Conservation (phyloP, 2,113 vertebrate genomes). For the Sturnus vulgaris region DNA sequence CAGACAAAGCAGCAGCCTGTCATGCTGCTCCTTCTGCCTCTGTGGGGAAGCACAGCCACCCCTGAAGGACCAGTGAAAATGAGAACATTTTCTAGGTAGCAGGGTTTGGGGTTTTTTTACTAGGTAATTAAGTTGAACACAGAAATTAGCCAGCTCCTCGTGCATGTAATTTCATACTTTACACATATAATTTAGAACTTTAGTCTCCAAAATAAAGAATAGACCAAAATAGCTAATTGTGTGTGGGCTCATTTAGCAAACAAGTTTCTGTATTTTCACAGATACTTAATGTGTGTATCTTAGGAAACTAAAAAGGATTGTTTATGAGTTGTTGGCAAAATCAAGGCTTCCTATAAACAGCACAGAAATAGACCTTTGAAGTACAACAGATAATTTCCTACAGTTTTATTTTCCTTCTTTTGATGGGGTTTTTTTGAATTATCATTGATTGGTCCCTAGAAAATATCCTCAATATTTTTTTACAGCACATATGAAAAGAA, state of each 20-base stretch:
- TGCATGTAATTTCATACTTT: neutral
- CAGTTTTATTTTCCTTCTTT: neutral
- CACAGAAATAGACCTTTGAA: neutral
- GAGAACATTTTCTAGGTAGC: neutral
- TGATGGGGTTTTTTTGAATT: neutral
- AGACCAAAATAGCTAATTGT: neutral
- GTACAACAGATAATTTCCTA: neutral
- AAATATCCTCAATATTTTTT: neutral
- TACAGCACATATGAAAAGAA: neutral
- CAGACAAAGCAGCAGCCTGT: neutral
- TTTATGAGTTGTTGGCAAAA: neutral
- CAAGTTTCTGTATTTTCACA: neutral
- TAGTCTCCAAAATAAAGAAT: neutral
- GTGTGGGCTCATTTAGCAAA: neutral
- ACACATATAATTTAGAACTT: neutral
- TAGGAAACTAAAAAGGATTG: neutral
- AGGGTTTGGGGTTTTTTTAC: fast-evolving
- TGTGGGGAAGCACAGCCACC: neutral
- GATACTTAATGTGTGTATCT: neutral
- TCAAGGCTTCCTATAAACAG: neutral
- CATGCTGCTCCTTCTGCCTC: neutral
- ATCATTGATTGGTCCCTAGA: neutral
- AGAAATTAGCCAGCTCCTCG: neutral
- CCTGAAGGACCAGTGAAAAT: neutral
- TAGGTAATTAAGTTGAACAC: neutral